Percentiles rank a stretch among this genome's conserved stretches.
phyloP scores from a whole-genome alignment of 2,797 vertebrate genomes.

The Clarias laeviceps region DNA sequence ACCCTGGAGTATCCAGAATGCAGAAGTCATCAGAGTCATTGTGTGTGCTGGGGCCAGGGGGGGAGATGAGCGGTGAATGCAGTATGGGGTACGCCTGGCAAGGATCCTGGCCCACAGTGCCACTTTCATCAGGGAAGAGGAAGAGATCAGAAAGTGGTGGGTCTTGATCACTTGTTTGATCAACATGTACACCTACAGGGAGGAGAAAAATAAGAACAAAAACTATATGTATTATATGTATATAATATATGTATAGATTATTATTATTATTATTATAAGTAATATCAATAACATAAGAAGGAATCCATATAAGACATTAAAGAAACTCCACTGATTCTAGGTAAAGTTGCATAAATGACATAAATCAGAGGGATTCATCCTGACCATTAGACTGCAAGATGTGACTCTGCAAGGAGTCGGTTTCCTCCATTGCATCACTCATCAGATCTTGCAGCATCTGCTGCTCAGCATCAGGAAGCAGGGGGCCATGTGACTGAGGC shows the following conservation, averaged over 20 bases:
- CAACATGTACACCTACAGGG: constrained; percentile 77
- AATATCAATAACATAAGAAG: not conserved
- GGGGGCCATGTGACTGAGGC: constrained; percentile 73
- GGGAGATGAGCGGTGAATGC: constrained; percentile 84
- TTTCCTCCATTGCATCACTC: constrained; percentile 98
- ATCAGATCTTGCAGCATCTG: constrained; percentile 94
- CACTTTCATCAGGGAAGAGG: constrained; percentile 96
- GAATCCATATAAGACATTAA: not conserved
- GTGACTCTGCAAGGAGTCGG: constrained; percentile 76
- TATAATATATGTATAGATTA: too few species aligned
- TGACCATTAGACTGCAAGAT: constrained; percentile 83
- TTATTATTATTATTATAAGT: not conserved
- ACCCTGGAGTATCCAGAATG: constrained; percentile 91
- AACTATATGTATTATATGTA: not conserved
- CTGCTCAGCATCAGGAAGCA: constrained; percentile 91
- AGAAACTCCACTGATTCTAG: not conserved
- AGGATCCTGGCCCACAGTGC: constrained; percentile 83
- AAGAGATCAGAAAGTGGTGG: constrained; percentile 92
- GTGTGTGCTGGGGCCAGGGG: constrained; percentile 73
- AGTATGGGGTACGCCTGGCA: constrained; percentile 82
- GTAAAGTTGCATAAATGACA: not conserved
- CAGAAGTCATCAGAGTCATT: constrained; percentile 94
- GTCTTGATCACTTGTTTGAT: constrained; percentile 78
- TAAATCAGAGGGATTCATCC: constrained; percentile 1
- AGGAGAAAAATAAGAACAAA: not conserved